phyloP scores from a whole-genome alignment of 2,113 vertebrate species.

The Cyphomyrus plagiostoma region DNA sequence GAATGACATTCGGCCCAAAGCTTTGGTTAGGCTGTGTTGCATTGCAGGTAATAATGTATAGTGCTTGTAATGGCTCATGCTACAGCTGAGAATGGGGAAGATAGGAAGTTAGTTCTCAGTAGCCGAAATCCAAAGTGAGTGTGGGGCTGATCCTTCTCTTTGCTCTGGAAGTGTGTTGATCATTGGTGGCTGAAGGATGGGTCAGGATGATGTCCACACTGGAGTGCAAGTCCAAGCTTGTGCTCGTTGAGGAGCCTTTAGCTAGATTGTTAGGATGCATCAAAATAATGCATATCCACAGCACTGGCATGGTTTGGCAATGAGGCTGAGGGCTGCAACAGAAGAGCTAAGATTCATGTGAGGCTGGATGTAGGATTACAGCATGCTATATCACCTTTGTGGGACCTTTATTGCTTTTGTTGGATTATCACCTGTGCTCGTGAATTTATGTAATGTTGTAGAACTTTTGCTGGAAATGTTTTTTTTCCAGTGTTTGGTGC shows the following conservation, averaged over 20 bases:
- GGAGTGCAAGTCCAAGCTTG: neutral
- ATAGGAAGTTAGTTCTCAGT: neutral
- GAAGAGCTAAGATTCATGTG: neutral
- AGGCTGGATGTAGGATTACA: neutral
- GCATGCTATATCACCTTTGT: neutral
- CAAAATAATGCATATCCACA: neutral
- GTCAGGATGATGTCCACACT: neutral
- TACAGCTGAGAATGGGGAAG: constrained; percentile 4
- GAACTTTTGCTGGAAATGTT: neutral
- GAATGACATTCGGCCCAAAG: neutral
- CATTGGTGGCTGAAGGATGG: neutral
- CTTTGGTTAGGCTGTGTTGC: neutral
- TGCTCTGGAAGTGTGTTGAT: neutral
- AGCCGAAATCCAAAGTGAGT: neutral
- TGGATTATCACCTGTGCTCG: neutral
- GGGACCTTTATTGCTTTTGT: neutral
- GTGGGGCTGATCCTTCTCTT: neutral
- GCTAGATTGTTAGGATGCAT: neutral
- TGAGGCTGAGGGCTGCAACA: neutral
- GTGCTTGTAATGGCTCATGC: neutral
- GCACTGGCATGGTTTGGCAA: neutral
- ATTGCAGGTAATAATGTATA: neutral
- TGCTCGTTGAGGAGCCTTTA: neutral
- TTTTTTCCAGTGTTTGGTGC: neutral
- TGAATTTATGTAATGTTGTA: neutral